A percentile compares a stretch with the other conserved stretches of the same genome.
These are phyloP conservation scores for Sericinus montela DNA, from an alignment of 2,888 invertebrate species.

Conservation along the genomic window DNA sequence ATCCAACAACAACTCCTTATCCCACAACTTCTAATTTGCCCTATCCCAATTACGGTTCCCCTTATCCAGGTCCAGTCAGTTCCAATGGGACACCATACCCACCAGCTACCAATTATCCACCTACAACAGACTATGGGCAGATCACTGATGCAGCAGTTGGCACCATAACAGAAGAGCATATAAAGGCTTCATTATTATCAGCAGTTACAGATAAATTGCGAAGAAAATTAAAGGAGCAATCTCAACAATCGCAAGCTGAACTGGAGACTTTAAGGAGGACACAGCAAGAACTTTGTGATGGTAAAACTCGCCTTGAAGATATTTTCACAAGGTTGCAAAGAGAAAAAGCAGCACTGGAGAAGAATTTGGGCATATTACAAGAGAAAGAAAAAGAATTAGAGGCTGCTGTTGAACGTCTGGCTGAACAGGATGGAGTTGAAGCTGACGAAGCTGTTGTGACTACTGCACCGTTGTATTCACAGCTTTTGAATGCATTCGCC, in stretches of 20 bases:
- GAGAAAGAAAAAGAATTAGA: constrained; percentile 94
- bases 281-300: constrained; percentile 91
- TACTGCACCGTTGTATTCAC: constrained; percentile 96
- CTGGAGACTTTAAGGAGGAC: constrained; percentile 92
- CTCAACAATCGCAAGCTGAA: constrained; percentile 94
- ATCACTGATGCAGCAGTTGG: constrained; percentile 78
- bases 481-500: constrained; percentile 96
- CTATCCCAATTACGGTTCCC: constrained; percentile 73
- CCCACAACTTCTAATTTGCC: constrained; percentile 65
- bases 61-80: constrained; percentile 53
- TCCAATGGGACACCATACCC: constrained; percentile 47
- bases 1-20: constrained; percentile 60
- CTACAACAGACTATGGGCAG: constrained; percentile 39
- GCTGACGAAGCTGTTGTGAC: constrained; percentile 98
- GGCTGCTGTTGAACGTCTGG: constrained; percentile 86
- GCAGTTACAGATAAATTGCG: constrained; percentile 97
- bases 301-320: constrained; percentile 88
- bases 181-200: constrained; percentile 94
- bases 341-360: constrained; percentile 89
- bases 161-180: constrained; percentile 97
- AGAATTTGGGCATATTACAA: constrained; percentile 89
- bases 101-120: constrained; percentile 44
- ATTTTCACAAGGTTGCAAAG: constrained; percentile 87
- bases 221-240: constrained; percentile 91
- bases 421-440: constrained; percentile 89